Base-by-base conservation (phyloP, 2,797 vertebrate genomes). In the Mormyrus hasselquistii region DNA sequence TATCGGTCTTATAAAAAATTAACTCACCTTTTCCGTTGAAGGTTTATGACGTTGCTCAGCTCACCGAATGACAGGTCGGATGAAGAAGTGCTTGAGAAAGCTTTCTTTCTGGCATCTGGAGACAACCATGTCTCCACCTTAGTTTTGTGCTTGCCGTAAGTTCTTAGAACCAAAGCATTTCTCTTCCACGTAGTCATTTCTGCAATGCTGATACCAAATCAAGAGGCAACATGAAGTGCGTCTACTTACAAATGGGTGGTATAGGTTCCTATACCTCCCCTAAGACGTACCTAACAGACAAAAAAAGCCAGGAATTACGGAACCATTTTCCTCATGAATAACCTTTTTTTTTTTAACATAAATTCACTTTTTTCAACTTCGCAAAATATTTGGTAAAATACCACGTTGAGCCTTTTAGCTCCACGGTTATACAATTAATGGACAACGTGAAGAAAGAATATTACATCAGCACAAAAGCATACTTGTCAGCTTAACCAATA, bases 121-220 rank as follows among this genome's bases (percentile, higher is more conserved):
- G 92, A 93, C 12, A 96, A 59, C 95, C 96, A 96, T 6, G 92
- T 90, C 1, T 95, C 83, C 52, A 96, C 0, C 41, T 94, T 94
- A 2, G 93, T 93, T 38, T 3, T 92, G 6, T 90, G 90, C 88
- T 90, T 95, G 0, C 95, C 94, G 69, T 96, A 96, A 0, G 96
- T 96, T 55, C 93, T 96, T 19, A 96, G 0, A 88, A 87, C 92
- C 8, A 93, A 0, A 0, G 93, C 92, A 57, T 91, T 90, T 41
- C 34, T 90, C 2, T 22, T 84, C 25, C 82, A 44, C 0, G 59
- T 47, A 6, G 89, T 91, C 91, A 94, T 92, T 93, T 25, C 52
- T 55, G 85, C 14, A 49, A 22, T 38, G 5, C 34, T 87, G 52
- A 59, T 25, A 38, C 3, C 50, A 69, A 69, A 69, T 19, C 10